Percentiles rank a stretch among this genome's conserved stretches.
Conservation (phyloP, 1,140 invertebrate genomes). For the Neelides sp. region DNA sequence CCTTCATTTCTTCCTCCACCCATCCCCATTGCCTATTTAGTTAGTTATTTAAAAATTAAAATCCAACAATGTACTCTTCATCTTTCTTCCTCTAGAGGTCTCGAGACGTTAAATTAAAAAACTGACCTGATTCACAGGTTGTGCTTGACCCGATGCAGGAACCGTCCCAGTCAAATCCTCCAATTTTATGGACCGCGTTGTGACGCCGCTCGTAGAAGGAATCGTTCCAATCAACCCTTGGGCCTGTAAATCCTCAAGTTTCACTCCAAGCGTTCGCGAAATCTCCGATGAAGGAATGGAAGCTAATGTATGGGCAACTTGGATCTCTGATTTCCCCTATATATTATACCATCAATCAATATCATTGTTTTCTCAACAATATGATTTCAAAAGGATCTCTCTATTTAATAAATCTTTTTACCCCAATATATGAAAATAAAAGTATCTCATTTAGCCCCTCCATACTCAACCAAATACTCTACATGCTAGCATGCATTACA, state of each 20-base stretch:
- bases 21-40: background rate
- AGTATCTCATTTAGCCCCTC: too few species aligned
- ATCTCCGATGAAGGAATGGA: constrained; percentile 26
- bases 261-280: constrained; percentile 24
- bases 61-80: too few species aligned
- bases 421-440: too few species aligned
- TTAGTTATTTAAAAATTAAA: background rate
- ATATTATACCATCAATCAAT: background rate
- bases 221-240: constrained; percentile 21
- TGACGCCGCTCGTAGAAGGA: constrained; percentile 8
- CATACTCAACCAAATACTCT: too few species aligned
- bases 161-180: constrained; percentile 22
- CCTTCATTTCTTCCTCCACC: constrained; percentile 11
- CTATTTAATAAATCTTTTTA: too few species aligned
- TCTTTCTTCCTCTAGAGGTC: too few species aligned
- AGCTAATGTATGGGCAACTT: constrained; percentile 27
- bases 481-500: too few species aligned
- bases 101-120: too few species aligned
- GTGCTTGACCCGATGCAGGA: constrained; percentile 8
- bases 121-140: too few species aligned
- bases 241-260: constrained; percentile 29
- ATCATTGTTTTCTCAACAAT: too few species aligned
- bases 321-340: constrained; percentile 28
- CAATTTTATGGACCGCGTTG: constrained; percentile 23
- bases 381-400: too few species aligned